Conservation (phyloP, 2,797 vertebrate genomes). For the Denticeps clupeoides region DNA sequence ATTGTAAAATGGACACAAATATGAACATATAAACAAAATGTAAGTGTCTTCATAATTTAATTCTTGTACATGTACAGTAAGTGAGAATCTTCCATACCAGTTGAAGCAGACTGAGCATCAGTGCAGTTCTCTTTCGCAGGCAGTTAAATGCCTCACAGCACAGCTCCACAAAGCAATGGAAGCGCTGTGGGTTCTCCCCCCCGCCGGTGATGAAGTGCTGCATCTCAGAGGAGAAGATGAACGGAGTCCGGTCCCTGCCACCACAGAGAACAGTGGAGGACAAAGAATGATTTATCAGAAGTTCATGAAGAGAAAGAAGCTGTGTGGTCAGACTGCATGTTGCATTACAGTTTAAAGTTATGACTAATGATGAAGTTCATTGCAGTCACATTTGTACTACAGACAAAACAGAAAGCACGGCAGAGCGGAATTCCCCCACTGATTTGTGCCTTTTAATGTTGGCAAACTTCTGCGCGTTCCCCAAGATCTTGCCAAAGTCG, state of each 20-base stretch:
- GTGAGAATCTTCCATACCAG: no score
- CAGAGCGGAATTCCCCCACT: no score
- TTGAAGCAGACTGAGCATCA: slow-evolving; percentile 73
- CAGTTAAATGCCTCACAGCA: slow-evolving; percentile 79
- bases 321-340: not conserved
- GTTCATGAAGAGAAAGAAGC: not conserved
- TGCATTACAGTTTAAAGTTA: not conserved
- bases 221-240: slow-evolving; percentile 88
- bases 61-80: no score
- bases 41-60: no score
- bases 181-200: slow-evolving; percentile 62
- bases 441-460: slow-evolving; percentile 69
- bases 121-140: slow-evolving; percentile 61
- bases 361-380: no score
- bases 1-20: slow-evolving; percentile 6
- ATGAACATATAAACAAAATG: slow-evolving; percentile 1
- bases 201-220: slow-evolving; percentile 82
- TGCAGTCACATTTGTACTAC: no score
- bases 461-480: slow-evolving; percentile 85
- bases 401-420: no score
- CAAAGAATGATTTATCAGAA: no score
- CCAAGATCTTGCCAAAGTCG: slow-evolving; percentile 88
- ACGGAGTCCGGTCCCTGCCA: slow-evolving; percentile 73
- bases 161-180: slow-evolving; percentile 81
- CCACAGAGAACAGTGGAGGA: slow-evolving; percentile 13